A percentile compares a stretch with the other conserved stretches of the same genome.
These are phyloP conservation scores for Subanguina moxae DNA, from an alignment of 1,140 invertebrate species.

Conservation along the genomic window DNA sequence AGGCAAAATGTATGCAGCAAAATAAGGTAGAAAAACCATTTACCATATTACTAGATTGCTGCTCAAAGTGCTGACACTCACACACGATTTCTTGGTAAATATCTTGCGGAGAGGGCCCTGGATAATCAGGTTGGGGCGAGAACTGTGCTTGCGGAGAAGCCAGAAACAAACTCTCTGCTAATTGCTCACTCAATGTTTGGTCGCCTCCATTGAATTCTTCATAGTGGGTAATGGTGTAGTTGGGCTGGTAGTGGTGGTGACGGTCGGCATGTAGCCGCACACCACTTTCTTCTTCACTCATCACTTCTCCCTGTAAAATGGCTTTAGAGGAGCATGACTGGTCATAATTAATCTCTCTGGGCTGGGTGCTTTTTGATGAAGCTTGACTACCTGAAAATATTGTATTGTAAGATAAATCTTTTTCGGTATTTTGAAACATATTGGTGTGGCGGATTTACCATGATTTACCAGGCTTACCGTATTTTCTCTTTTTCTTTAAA, in stretches of 20 bases:
- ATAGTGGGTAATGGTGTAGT: neutral
- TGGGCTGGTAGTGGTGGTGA: neutral
- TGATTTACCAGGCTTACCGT: too few relatives aligned
- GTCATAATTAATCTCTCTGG: conserved; percentile 9
- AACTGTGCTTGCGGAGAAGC: conserved; percentile 4
- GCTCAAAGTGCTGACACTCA: conserved; percentile 33
- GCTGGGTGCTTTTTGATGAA: conserved; percentile 6
- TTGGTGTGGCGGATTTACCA: too few relatives aligned
- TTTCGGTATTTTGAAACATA: too few relatives aligned
- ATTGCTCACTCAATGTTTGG: conserved; percentile 23
- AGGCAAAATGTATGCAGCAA: too few relatives aligned
- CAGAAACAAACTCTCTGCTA: conserved; percentile 16
- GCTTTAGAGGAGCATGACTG: conserved; percentile 29
- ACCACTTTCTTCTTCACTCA: neutral
- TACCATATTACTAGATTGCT: too few relatives aligned
- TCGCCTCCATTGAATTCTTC: neutral
- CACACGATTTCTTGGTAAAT: conserved; percentile 44
- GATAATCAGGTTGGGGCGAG: neutral
- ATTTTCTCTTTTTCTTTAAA: too few relatives aligned
- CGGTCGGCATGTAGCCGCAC: neutral
- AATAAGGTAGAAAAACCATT: too few relatives aligned
- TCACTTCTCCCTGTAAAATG: conserved; percentile 4
- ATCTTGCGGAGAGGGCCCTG: conserved; percentile 27
- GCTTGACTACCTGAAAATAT: too few relatives aligned
- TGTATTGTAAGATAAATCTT: too few relatives aligned